A percentile compares a stretch with the other conserved stretches of the same genome.
These are phyloP conservation scores for Lucilia cuprina DNA, from an alignment of 1,140 invertebrate species.

Conservation along the genomic window DNA sequence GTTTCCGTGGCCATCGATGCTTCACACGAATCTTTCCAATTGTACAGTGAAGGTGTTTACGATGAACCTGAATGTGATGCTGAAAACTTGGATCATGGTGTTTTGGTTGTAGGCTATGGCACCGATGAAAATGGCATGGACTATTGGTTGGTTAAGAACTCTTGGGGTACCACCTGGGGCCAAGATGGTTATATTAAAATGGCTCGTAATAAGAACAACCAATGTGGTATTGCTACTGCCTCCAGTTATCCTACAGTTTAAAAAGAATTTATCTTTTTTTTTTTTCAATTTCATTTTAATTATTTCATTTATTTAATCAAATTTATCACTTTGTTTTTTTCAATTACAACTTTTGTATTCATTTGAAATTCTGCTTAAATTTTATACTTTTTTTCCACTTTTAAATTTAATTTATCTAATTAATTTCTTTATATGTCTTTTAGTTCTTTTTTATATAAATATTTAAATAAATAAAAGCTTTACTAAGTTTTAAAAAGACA, in stretches of 20 bases:
- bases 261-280: constrained; percentile 41
- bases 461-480: background rate
- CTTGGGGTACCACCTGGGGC: constrained; percentile 86
- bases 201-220: constrained; percentile 84
- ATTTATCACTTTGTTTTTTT: background rate
- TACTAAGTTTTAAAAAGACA: background rate
- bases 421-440: too few relatives aligned
- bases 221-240: constrained; percentile 86
- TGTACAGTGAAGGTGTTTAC: constrained; percentile 71
- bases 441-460: background rate
- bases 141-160: constrained; percentile 74
- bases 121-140: constrained; percentile 69
- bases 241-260: constrained; percentile 87
- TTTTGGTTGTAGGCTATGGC: constrained; percentile 72
- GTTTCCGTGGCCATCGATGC: constrained; percentile 93
- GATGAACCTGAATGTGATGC: constrained; percentile 73
- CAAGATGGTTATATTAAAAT: constrained; percentile 89
- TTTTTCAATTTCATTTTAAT: background rate
- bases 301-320: background rate
- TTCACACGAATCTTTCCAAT: constrained; percentile 74
- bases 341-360: background rate
- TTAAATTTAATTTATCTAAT: background rate
- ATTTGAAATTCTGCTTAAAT: background rate
- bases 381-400: background rate
- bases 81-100: constrained; percentile 84